Evolutionary conservation across 2,888 invertebrate species (phyloP).

Genomic region (Aphrophora alni): DNA sequence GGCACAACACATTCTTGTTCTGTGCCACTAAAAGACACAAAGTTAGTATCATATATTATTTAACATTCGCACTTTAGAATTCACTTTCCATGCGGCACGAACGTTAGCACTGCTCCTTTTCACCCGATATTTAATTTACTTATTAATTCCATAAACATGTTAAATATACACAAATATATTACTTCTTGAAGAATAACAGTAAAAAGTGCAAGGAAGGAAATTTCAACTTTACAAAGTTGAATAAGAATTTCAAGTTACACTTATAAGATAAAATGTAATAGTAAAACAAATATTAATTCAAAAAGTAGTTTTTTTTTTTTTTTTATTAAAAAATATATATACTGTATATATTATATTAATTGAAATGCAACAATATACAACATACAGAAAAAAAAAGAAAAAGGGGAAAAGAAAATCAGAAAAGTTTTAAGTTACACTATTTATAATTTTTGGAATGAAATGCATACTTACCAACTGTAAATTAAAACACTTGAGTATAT

Average conservation of each 20-base stretch:
- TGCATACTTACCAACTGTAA: neutral
- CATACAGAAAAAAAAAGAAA: neutral
- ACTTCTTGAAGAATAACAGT: neutral
- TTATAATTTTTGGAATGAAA: slow-evolving; percentile 1
- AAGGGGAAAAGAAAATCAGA: neutral
- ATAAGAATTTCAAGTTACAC: neutral
- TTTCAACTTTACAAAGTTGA: neutral
- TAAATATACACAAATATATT: neutral
- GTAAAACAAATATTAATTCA: neutral
- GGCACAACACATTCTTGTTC: slow-evolving; percentile 10
- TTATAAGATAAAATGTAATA: neutral
- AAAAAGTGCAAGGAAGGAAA: neutral
- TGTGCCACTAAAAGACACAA: neutral
- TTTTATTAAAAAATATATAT: neutral
- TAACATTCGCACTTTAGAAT: neutral
- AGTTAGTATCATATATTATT: neutral
- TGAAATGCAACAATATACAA: slow-evolving; percentile 6
- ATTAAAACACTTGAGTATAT: neutral
- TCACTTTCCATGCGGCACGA: neutral
- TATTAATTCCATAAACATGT: neutral
- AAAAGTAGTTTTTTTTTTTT: neutral
- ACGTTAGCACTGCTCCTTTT: neutral
- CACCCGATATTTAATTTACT: neutral
- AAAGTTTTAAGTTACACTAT: neutral
- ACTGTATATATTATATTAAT: neutral